Conservation (phyloP, 2,113 vertebrate genomes). For the Labrus mixtus region DNA sequence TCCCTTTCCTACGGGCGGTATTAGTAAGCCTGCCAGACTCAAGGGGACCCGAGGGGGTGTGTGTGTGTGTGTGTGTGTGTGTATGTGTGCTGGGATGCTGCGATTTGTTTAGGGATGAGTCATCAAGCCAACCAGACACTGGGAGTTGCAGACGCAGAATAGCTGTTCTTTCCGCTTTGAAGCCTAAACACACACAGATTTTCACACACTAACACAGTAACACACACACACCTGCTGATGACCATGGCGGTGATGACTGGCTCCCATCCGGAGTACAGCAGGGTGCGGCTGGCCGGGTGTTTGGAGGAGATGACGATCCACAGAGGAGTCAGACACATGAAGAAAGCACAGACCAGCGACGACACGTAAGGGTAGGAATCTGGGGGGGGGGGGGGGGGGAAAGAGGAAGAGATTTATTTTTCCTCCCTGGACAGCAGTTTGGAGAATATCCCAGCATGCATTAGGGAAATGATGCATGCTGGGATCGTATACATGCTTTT, state of each 20-base stretch:
- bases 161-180: slow-evolving; percentile 40
- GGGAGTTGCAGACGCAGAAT: slow-evolving; percentile 30
- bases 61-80: background rate
- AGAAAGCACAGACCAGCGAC: slow-evolving; percentile 93
- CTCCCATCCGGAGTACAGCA: slow-evolving; percentile 97
- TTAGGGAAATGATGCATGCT: background rate
- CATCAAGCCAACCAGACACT: slow-evolving; percentile 62
- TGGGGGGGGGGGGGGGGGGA: no score
- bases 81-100: slow-evolving; percentile 25
- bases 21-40: slow-evolving; percentile 37
- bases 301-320: slow-evolving; percentile 97
- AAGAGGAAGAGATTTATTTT: background rate
- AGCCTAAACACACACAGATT: slow-evolving; percentile 37
- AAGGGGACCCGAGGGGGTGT: slow-evolving; percentile 40
- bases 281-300: slow-evolving; percentile 95
- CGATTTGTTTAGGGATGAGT: slow-evolving; percentile 64
- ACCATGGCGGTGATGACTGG: slow-evolving; percentile 99
- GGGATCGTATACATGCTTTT: background rate
- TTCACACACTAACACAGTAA: background rate
- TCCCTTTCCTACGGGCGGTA: slow-evolving; percentile 17
- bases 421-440: background rate
- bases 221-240: slow-evolving; percentile 91
- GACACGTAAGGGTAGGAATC: slow-evolving; percentile 92
- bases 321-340: slow-evolving; percentile 94
- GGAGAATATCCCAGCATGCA: background rate